These are phyloP conservation scores for Enteromius viviparus DNA, from an alignment of 2,797 vertebrate genomes.

Conservation along the genomic window DNA sequence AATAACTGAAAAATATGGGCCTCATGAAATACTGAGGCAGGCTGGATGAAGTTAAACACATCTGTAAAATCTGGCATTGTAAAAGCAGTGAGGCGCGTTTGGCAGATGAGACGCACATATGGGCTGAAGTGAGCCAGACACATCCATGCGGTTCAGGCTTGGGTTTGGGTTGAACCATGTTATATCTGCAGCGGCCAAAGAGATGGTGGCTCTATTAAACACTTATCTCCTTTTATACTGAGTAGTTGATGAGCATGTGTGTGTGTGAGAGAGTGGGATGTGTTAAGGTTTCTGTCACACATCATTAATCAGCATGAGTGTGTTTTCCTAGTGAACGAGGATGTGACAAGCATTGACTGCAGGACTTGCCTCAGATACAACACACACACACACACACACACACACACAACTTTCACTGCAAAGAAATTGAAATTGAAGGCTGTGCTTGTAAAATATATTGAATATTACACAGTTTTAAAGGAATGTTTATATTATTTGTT, in stretches of 20 bases:
- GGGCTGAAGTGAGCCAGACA: constrained; percentile 19
- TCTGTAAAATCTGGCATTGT: constrained; percentile 32
- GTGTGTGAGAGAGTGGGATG: constrained; percentile 29
- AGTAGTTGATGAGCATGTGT: not conserved
- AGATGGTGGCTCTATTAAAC: constrained; percentile 8
- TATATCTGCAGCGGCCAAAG: not conserved
- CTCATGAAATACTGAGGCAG: not conserved
- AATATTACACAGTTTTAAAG: not conserved
- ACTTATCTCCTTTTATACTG: constrained; percentile 13
- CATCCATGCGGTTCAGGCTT: constrained; percentile 8
- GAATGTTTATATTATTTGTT: no score
- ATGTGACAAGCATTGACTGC: constrained; percentile 35
- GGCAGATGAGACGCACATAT: constrained; percentile 36
- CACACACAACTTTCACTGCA: not conserved
- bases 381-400: constrained; percentile 7
- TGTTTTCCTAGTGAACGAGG: constrained; percentile 35
- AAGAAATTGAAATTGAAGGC: not conserved
- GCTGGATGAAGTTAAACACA: constrained; percentile 28
- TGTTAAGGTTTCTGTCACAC: constrained; percentile 45
- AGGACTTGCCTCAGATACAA: constrained; percentile 33
- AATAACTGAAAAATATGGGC: constrained; percentile 24
- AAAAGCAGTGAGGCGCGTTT: constrained; percentile 1
- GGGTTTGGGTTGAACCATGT: constrained; percentile 4
- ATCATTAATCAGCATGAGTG: constrained; percentile 47
- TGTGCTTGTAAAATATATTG: not conserved